phyloP scores from a whole-genome alignment of 2,797 vertebrate genomes.

The Enteromius unitaeniatus region DNA sequence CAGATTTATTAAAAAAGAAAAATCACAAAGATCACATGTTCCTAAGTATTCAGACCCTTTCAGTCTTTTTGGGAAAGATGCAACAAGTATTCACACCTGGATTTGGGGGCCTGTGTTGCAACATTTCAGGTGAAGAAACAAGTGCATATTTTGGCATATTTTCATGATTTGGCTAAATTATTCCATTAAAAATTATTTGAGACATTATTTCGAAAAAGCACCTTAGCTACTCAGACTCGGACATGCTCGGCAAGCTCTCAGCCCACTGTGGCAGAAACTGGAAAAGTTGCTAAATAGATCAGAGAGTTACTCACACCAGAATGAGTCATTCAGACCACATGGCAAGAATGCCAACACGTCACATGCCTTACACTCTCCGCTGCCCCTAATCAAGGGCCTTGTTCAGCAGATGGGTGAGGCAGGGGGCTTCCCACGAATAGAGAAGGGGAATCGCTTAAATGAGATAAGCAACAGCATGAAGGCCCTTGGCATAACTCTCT shows the following conservation, averaged over 20 bases:
- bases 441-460: conserved; percentile 36
- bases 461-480: conserved; percentile 37
- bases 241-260: conserved; percentile 14
- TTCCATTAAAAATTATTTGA: background rate
- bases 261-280: conserved; percentile 19
- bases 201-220: background rate
- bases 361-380: conserved; percentile 50
- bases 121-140: background rate
- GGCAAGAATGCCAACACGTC: conserved; percentile 44
- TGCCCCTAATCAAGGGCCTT: conserved; percentile 46
- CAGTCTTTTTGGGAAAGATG: too few species aligned
- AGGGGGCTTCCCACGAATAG: conserved; percentile 16
- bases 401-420: conserved; percentile 39
- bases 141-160: background rate
- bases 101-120: too few species aligned
- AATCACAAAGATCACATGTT: too few species aligned
- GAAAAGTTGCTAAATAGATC: conserved; percentile 37
- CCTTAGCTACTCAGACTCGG: background rate
- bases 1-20: too few species aligned
- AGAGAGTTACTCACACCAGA: conserved; percentile 40
- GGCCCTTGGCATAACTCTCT: conserved; percentile 25
- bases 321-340: conserved; percentile 51
- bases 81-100: too few species aligned
- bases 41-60: too few species aligned
- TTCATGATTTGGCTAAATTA: background rate